phyloP scores from a whole-genome alignment of 2,797 vertebrate species.

The Antennarius maculatus region DNA sequence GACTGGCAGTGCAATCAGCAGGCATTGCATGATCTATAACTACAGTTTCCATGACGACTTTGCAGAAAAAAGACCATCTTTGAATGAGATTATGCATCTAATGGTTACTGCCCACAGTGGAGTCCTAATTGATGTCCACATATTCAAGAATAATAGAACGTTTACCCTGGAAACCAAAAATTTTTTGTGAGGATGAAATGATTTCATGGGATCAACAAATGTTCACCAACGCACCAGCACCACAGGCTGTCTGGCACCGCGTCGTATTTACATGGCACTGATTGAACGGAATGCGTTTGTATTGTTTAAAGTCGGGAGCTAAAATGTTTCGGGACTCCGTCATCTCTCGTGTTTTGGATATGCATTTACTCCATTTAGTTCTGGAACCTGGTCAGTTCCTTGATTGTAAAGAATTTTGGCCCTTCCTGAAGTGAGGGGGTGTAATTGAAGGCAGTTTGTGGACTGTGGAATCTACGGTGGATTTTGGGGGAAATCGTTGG shows the following conservation, averaged over 20 bases:
- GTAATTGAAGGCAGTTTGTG: slow-evolving; percentile 68
- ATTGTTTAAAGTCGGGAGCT: slow-evolving; percentile 52
- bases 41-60: slow-evolving; percentile 28
- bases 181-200: slow-evolving; percentile 12
- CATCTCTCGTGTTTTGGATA: slow-evolving; percentile 55
- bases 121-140: neutral
- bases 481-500: slow-evolving; percentile 34
- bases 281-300: slow-evolving; percentile 44
- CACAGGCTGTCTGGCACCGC: neutral
- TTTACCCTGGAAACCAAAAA: slow-evolving; percentile 4
- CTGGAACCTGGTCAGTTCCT: slow-evolving; percentile 46
- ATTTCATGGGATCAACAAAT: slow-evolving; percentile 14
- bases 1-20: slow-evolving; percentile 11
- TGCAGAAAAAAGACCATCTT: neutral
- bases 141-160: slow-evolving; percentile 17
- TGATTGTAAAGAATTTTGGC: slow-evolving; percentile 72
- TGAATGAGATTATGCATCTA: slow-evolving; percentile 1
- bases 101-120: slow-evolving; percentile 9
- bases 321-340: slow-evolving; percentile 38
- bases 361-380: slow-evolving; percentile 52
- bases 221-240: neutral
- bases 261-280: slow-evolving; percentile 45
- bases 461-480: slow-evolving; percentile 15
- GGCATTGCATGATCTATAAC: slow-evolving; percentile 2
- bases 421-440: slow-evolving; percentile 8